phyloP scores from a whole-genome alignment of 2,797 vertebrate genomes.

The Galaxias olidus region DNA sequence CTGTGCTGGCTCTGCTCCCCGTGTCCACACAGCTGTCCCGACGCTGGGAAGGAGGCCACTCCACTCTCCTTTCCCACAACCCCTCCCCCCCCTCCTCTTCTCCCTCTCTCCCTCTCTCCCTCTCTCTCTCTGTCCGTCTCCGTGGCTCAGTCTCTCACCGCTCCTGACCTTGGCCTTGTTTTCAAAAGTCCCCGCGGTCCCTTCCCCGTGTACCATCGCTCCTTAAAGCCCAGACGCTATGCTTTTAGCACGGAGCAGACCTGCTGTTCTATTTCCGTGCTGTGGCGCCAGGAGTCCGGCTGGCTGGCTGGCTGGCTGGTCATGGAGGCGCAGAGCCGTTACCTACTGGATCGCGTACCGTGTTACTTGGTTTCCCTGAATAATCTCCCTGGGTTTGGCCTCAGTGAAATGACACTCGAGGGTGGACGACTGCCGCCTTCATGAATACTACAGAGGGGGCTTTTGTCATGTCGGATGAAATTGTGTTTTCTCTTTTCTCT shows the following conservation, averaged over 20 bases:
- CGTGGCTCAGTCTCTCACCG: constrained; percentile 28
- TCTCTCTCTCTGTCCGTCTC: constrained; percentile 29
- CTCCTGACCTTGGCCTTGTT: constrained; percentile 49
- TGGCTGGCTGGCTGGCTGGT: background rate
- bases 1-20: constrained; percentile 58
- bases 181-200: constrained; percentile 23
- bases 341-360: too few relatives aligned
- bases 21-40: constrained; percentile 71
- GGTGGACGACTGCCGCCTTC: background rate
- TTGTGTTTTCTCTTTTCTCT: background rate
- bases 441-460: background rate
- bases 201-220: constrained; percentile 13
- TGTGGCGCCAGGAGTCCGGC: constrained; percentile 1
- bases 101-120: background rate
- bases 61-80: background rate
- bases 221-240: constrained; percentile 13
- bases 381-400: constrained; percentile 14
- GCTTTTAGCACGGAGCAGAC: constrained; percentile 6
- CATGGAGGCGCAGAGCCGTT: background rate
- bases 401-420: constrained; percentile 22
- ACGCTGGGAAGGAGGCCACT: constrained; percentile 16
- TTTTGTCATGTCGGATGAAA: too few relatives aligned
- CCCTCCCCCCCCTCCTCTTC: background rate
- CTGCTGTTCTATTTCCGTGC: constrained; percentile 3
- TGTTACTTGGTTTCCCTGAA: background rate